Percentiles rank a stretch among this genome's conserved stretches.
phyloP scores from a whole-genome alignment of 92 coral and sea anemone genomes.

The Umimayanthus chanpuru region DNA sequence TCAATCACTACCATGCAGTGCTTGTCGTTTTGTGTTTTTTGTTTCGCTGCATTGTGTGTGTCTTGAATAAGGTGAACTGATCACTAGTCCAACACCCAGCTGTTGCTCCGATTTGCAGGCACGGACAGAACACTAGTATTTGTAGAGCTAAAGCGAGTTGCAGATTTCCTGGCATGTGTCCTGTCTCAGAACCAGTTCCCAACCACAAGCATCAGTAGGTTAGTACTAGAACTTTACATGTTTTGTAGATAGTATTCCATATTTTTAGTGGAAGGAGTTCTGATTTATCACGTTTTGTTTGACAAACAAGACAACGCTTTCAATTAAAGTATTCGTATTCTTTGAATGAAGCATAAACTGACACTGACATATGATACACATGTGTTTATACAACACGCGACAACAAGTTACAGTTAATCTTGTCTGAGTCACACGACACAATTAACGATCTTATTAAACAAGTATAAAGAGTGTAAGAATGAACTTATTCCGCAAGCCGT shows the following conservation, averaged over 20 bases:
- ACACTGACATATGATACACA: neutral
- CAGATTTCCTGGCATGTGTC: slow-evolving; percentile 90
- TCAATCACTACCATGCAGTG: too few species aligned
- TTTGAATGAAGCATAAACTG: too few species aligned
- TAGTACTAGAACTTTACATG: neutral
- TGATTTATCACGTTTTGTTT: too few species aligned
- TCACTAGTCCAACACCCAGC: neutral
- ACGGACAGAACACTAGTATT: slow-evolving; percentile 95
- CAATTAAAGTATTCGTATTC: too few species aligned
- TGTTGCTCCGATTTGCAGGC: slow-evolving; percentile 60
- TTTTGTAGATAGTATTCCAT: too few species aligned
- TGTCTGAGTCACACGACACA: neutral
- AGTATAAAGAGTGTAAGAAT: neutral
- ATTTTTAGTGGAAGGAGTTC: too few species aligned
- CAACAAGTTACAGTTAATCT: neutral
- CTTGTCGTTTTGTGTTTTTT: neutral
- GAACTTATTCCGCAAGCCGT: neutral
- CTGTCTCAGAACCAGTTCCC: slow-evolving; percentile 89
- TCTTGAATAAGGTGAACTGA: neutral
- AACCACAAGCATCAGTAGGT: slow-evolving; percentile 96
- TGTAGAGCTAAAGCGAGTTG: slow-evolving; percentile 92
- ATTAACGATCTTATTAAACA: neutral
- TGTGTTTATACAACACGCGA: neutral
- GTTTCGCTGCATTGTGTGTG: neutral
- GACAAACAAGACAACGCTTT: too few species aligned